Base-by-base conservation (phyloP, 2,797 vertebrate genomes). In the Megalops cyprinoides region DNA sequence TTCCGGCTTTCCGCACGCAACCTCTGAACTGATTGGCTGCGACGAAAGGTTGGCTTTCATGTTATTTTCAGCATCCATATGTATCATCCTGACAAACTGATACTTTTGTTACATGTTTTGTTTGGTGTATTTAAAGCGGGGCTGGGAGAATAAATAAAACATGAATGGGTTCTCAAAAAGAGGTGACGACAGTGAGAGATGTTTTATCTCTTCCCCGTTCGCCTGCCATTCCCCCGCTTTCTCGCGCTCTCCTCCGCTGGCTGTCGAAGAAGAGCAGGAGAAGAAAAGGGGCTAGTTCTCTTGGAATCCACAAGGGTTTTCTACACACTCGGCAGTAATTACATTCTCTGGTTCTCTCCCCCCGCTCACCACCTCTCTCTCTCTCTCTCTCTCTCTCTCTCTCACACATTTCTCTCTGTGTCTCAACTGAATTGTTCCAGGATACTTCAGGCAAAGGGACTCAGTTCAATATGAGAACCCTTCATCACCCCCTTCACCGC, bases 251-350 rank as follows among this genome's bases (percentile, higher is more conserved):
- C 82, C 10, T n/a, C 67, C 67, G 25, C 23, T 3, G 44, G 20
- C 6, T 44, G 67, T 39, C 67, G 42, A 39, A 44, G 39, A 71
- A 39, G 34, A 44, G 37, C 9, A 23, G 25, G 12, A n/a, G 20
- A 74, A 53, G 69, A 74, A 60, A 49, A 60, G 58, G 69, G 23
- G 37, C 37, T 67, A 37, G 62, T 67, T 82, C 84, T 58, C 78
- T 62, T 34, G 56, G 60, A 73, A 82, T 74, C 51, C 65, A 78
- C 65, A 4, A 48, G 81, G 75, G 75, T 78, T 77, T 71, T 74
- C 65, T 53, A 25, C 28, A 62, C 28, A 28, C 79, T 76, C 84
- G 56, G 51, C 78, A 82, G 84, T 88, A 89, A 87, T 87, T 85
- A 87, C 80, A 84, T 53, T 65, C 71, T 31, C 37, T 74, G 23